A percentile compares a stretch with the other conserved stretches of the same genome.
Evolutionary conservation across 1,140 invertebrate genomes (phyloP).

Genomic region (Berghia stephanieae): DNA sequence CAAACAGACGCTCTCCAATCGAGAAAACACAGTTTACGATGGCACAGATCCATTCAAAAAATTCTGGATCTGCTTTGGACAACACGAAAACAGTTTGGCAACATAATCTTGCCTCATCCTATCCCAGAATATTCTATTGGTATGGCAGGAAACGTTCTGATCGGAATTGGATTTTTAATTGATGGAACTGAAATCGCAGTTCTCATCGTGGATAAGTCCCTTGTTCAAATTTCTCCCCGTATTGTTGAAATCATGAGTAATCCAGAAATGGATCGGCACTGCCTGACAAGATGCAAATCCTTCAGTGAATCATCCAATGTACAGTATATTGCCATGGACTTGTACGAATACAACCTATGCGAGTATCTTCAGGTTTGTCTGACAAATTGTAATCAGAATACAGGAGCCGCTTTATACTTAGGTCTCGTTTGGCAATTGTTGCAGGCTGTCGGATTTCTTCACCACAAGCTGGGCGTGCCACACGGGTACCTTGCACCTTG

Average conservation of each 20-base stretch:
- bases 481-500: slow-evolving; percentile 52
- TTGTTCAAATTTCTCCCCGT: slow-evolving; percentile 32
- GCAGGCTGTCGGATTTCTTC: slow-evolving; percentile 46
- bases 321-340: slow-evolving; percentile 48
- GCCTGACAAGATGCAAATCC: slow-evolving; percentile 46
- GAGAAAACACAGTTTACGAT: slow-evolving; percentile 42
- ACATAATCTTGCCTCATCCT: slow-evolving; percentile 42
- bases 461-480: slow-evolving; percentile 42
- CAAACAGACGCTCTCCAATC: too few species aligned
- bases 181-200: slow-evolving; percentile 50
- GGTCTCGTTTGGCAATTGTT: slow-evolving; percentile 52
- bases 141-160: too few species aligned
- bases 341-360: slow-evolving; percentile 53
- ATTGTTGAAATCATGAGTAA: slow-evolving; percentile 42
- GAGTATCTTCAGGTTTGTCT: slow-evolving; percentile 47
- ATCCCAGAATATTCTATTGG: slow-evolving; percentile 36
- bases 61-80: slow-evolving; percentile 42
- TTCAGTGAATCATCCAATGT: slow-evolving; percentile 1
- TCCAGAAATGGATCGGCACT: slow-evolving; percentile 41
- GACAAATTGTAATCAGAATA: too few species aligned
- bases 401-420: slow-evolving; percentile 43
- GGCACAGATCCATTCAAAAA: slow-evolving; percentile 40
- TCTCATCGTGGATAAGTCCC: slow-evolving; percentile 34
- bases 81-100: slow-evolving; percentile 38
- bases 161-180: too few species aligned